Percentiles rank a stretch among this genome's conserved stretches.
Conservation (phyloP, 2,797 vertebrate species). For the Notoglanidium macrostoma region DNA sequence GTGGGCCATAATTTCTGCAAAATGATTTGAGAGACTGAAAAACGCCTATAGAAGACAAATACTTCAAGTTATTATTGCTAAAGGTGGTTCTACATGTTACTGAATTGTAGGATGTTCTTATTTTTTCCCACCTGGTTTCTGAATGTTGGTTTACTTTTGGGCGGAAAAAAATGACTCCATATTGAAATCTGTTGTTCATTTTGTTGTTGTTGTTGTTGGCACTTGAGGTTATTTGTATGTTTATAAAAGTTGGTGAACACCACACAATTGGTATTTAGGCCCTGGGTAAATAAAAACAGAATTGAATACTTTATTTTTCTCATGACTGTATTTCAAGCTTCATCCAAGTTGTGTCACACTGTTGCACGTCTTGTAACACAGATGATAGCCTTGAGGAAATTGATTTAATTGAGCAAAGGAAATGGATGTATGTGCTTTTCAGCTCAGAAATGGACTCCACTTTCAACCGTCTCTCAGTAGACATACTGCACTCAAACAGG, state of each 20-base stretch:
- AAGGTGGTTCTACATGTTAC: background rate
- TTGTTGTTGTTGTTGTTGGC: too few relatives aligned
- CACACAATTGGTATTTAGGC: background rate
- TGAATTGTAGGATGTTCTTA: background rate
- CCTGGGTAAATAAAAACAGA: background rate
- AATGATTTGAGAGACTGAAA: too few relatives aligned
- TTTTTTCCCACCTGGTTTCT: too few relatives aligned
- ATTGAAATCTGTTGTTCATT: too few relatives aligned
- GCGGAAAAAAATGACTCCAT: too few relatives aligned
- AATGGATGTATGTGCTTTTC: slow-evolving; percentile 54
- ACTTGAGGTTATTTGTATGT: background rate
- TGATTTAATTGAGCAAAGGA: slow-evolving; percentile 69
- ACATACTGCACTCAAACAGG: background rate
- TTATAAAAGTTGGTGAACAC: background rate
- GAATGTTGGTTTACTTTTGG: too few relatives aligned
- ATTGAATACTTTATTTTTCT: background rate
- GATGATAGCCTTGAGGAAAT: slow-evolving; percentile 66
- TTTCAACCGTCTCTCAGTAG: background rate
- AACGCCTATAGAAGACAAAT: background rate
- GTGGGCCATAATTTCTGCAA: too few relatives aligned
- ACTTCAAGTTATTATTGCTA: background rate
- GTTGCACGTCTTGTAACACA: slow-evolving; percentile 26
- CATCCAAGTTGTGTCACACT: background rate
- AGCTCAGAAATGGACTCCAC: slow-evolving; percentile 10
- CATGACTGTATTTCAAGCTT: background rate